A percentile compares a stretch with the other conserved stretches of the same genome.
These are phyloP conservation scores for Boloria euphrosyne DNA, from an alignment of 2,888 invertebrate genomes.

Conservation along the genomic window DNA sequence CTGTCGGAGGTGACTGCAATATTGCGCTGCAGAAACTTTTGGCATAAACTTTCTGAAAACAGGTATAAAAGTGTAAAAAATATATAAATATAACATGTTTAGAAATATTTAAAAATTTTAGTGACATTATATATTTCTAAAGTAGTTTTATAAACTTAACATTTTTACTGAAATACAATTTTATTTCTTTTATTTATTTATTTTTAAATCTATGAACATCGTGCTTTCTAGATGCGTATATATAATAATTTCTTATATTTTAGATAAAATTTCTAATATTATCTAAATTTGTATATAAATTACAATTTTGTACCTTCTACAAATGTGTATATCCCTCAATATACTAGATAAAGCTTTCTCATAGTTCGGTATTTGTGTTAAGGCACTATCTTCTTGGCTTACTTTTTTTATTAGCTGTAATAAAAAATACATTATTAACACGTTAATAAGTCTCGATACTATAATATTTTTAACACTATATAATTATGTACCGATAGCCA, in stretches of 20 bases:
- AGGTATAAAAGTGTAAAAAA: neutral
- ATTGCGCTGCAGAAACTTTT: slow-evolving; percentile 92
- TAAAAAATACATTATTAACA: neutral
- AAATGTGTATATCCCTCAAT: slow-evolving; percentile 91
- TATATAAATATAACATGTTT: too few species aligned
- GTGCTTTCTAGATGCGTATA: neutral
- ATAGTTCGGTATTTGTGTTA: slow-evolving; percentile 90
- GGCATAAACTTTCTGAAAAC: slow-evolving; percentile 92
- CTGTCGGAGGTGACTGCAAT: slow-evolving; percentile 91
- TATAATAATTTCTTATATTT: neutral
- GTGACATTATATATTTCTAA: too few species aligned
- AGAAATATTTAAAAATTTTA: too few species aligned
- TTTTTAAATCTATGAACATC: neutral
- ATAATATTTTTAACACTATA: neutral
- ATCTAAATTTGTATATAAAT: neutral
- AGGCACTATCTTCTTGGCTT: slow-evolving; percentile 86
- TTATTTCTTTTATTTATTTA: neutral
- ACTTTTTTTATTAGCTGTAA: slow-evolving; percentile 91
- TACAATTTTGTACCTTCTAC: slow-evolving; percentile 84
- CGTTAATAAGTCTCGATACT: neutral
- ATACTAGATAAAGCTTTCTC: slow-evolving; percentile 93
- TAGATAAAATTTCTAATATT: too few species aligned
- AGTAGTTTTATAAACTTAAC: neutral
- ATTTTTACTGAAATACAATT: neutral
- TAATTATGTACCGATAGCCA: slow-evolving; percentile 91